phyloP scores from a whole-genome alignment of 2,888 invertebrate species.

The Cyrtodaria siliqua region DNA sequence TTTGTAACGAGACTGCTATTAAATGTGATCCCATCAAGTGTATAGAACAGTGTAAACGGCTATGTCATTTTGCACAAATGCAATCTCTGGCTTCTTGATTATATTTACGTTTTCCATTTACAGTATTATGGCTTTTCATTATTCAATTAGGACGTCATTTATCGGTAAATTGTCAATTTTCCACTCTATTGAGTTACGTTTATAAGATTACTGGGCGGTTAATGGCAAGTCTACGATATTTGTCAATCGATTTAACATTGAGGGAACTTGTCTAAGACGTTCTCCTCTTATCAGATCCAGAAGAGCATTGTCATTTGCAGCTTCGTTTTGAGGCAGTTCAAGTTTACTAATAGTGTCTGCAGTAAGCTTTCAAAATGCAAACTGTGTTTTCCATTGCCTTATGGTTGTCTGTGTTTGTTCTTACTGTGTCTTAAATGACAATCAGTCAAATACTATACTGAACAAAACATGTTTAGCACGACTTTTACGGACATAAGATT shows the following conservation, averaged over 20 bases:
- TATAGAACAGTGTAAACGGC: slow-evolving; percentile 9
- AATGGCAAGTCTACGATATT: not conserved
- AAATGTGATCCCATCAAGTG: not conserved
- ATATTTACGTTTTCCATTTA: slow-evolving; percentile 58
- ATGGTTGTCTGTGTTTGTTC: too few species aligned
- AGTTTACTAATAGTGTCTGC: too few species aligned
- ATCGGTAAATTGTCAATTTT: slow-evolving; percentile 63
- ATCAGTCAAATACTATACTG: too few species aligned
- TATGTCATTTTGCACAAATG: slow-evolving; percentile 18
- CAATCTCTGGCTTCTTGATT: slow-evolving; percentile 44
- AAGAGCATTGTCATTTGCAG: too few species aligned
- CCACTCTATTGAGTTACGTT: slow-evolving; percentile 45
- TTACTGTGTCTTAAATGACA: too few species aligned
- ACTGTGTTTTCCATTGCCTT: too few species aligned
- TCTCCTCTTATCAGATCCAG: too few species aligned
- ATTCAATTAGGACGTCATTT: slow-evolving; percentile 60
- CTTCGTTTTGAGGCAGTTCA: too few species aligned
- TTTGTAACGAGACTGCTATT: not conserved
- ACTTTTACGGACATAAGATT: too few species aligned
- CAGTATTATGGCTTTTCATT: slow-evolving; percentile 48
- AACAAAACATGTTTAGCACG: too few species aligned
- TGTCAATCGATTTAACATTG: not conserved
- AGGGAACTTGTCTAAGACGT: not conserved
- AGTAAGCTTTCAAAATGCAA: too few species aligned
- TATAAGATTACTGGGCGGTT: slow-evolving; percentile 11